Percentiles rank a stretch among this genome's conserved stretches.
phyloP scores from a whole-genome alignment of 2,797 vertebrate species.

The Mus spretus region DNA sequence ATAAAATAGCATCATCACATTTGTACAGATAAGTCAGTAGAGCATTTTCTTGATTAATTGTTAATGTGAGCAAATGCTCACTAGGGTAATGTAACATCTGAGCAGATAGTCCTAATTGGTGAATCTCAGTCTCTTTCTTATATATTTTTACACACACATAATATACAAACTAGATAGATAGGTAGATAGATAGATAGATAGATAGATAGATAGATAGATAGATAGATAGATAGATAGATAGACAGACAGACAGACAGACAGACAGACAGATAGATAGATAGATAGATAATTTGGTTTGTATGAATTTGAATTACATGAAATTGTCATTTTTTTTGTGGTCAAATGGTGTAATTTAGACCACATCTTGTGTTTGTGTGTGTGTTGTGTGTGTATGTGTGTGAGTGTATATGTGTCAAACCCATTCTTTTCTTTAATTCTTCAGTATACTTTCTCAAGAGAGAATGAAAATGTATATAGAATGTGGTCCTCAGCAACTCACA shows the following conservation, averaged over 20 bases:
- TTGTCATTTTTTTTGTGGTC: not conserved
- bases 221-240: not conserved
- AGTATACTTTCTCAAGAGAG: not conserved
- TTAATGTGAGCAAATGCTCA: not conserved
- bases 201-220: not conserved
- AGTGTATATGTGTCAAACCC: not conserved
- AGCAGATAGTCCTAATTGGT: not conserved
- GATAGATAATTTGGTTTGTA: not conserved
- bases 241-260: too few relatives aligned
- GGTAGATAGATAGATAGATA: too few relatives aligned
- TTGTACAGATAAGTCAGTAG: not conserved
- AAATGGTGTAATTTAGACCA: not conserved
- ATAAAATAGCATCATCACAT: not conserved
- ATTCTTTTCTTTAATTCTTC: not conserved
- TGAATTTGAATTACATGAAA: not conserved
- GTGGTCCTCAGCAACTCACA: not conserved
- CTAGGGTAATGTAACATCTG: not conserved
- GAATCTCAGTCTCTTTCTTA: too few relatives aligned
- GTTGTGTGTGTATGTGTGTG: not conserved
- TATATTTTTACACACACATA: not conserved
- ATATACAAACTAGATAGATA: not conserved
- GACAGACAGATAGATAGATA: not conserved
- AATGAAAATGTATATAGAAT: not conserved
- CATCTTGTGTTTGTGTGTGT: not conserved
- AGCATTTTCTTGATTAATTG: not conserved